Conservation (phyloP, 2,888 invertebrate genomes). For the Eupithecia subfuscata region DNA sequence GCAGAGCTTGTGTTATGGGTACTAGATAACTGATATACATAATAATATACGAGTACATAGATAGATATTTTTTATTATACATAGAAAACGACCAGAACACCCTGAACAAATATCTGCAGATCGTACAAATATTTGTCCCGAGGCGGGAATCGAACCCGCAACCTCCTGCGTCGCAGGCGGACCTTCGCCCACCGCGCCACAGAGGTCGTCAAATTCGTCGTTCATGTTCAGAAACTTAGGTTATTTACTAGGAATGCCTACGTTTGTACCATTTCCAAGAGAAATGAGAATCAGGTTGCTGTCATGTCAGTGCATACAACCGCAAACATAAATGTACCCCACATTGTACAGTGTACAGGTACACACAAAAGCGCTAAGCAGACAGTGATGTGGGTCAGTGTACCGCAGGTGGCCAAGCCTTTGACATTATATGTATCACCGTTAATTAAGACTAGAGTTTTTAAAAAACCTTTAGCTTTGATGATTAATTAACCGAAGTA, state of each 20-base stretch:
- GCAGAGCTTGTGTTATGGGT: too few relatives aligned
- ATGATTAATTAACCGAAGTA: background rate
- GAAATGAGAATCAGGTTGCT: background rate
- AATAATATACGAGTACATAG: too few relatives aligned
- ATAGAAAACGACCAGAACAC: too few relatives aligned
- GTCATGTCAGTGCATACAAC: constrained; percentile 3
- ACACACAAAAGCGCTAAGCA: constrained; percentile 14
- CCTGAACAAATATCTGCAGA: too few relatives aligned
- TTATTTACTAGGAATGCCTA: background rate
- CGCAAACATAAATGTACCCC: constrained; percentile 4
- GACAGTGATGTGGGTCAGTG: constrained; percentile 30
- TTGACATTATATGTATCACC: constrained; percentile 18
- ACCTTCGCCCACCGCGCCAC: too few relatives aligned
- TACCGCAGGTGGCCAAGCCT: constrained; percentile 23
- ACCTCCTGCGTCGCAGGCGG: too few relatives aligned
- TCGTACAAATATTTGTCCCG: too few relatives aligned
- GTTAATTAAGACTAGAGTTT: constrained; percentile 11
- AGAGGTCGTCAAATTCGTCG: too few relatives aligned
- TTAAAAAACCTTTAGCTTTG: background rate
- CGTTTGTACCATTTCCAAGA: background rate
- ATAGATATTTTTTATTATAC: too few relatives aligned
- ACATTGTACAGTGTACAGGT: constrained; percentile 10
- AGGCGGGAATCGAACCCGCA: too few relatives aligned
- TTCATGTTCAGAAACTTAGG: too few relatives aligned
- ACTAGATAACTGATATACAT: too few relatives aligned